Percentiles rank a stretch among this genome's conserved stretches.
These are phyloP conservation scores for Rhincodon typus DNA, from an alignment of 2,797 vertebrate genomes.

Conservation along the genomic window DNA sequence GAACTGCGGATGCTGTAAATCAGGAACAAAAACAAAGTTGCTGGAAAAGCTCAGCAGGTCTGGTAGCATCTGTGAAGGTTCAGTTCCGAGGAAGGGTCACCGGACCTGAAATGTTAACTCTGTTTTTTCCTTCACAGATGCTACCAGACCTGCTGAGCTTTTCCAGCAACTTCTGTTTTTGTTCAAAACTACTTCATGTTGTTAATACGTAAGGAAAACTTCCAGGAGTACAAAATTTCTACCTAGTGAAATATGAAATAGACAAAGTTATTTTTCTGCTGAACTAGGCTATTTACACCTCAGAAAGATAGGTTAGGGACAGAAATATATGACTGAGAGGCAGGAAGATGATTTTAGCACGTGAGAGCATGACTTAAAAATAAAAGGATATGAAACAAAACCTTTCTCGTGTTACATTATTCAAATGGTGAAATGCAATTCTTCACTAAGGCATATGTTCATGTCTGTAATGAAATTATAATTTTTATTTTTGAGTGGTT, in stretches of 20 bases:
- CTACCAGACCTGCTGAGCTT: no score
- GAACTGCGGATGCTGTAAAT: no score
- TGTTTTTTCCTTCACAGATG: no score
- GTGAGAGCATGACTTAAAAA: not conserved
- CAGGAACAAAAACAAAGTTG: no score
- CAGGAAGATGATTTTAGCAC: not conserved
- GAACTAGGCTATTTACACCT: not conserved
- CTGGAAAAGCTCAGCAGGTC: no score
- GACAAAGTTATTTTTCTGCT: not conserved
- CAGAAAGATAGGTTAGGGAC: not conserved
- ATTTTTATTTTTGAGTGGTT: not conserved
- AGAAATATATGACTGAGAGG: not conserved
- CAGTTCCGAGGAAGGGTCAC: no score
- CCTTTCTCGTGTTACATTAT: not conserved
- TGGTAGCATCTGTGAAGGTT: no score
- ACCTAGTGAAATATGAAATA: not conserved
- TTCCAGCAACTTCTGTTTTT: not conserved
- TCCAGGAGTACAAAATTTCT: not conserved
- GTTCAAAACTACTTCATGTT: not conserved
- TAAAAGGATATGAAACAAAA: not conserved
- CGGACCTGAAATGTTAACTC: no score
- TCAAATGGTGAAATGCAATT: not conserved
- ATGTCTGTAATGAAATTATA: not conserved
- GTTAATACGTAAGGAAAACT: not conserved
- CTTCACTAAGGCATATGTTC: not conserved